Conservation (phyloP, 2,797 vertebrate species). For the Setipinna tenuifilis region DNA sequence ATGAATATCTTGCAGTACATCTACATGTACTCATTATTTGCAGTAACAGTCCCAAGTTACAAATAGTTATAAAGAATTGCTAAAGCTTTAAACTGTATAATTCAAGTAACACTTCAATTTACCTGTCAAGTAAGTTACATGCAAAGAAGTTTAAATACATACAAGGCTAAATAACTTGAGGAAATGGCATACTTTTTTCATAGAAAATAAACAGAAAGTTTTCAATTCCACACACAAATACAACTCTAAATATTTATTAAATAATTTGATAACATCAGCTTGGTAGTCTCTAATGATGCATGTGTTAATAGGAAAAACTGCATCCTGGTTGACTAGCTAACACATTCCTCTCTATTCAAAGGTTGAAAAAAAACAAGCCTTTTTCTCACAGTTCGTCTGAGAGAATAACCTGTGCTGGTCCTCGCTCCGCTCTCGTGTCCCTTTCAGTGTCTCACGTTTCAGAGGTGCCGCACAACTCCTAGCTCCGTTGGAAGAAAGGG, state of each 20-base stretch:
- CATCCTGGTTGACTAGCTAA: background rate
- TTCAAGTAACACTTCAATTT: background rate
- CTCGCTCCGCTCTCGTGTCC: conserved; percentile 71
- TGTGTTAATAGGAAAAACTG: background rate
- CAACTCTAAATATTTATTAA: conserved; percentile 26
- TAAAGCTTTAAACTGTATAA: background rate
- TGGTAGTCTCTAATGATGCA: background rate
- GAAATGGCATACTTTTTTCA: background rate
- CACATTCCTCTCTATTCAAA: background rate
- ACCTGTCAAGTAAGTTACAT: background rate
- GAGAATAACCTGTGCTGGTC: conserved; percentile 58
- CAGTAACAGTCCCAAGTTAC: background rate
- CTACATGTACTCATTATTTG: background rate
- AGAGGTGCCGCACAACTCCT: conserved; percentile 69
- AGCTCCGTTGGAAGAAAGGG: conserved; percentile 69
- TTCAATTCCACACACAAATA: conserved; percentile 28
- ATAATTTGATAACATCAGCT: conserved; percentile 20
- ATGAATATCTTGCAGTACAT: background rate
- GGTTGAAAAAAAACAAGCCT: conserved; percentile 7
- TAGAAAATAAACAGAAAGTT: conserved; percentile 1
- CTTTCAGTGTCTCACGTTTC: conserved; percentile 73
- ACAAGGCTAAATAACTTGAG: background rate
- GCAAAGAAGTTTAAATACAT: background rate
- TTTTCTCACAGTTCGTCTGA: conserved; percentile 39
- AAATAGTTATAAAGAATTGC: background rate